A percentile compares a stretch with the other conserved stretches of the same genome.
These are phyloP conservation scores for Cylas formicarius DNA, from an alignment of 1,140 invertebrate species.

Conservation along the genomic window DNA sequence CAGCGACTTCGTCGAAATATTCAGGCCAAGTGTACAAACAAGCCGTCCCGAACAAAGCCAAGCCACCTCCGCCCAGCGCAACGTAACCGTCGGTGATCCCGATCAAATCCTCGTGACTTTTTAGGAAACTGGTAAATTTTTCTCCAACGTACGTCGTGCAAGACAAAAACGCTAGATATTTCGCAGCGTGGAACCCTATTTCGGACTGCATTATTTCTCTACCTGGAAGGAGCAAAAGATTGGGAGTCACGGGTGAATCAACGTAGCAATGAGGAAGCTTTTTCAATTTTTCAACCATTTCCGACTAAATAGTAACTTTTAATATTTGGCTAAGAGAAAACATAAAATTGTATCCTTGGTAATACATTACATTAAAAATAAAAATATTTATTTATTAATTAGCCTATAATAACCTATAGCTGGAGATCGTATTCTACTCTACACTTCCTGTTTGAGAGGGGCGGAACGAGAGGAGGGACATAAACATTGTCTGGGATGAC, in stretches of 20 bases:
- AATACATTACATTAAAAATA: neutral
- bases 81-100: slow-evolving; percentile 73
- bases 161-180: slow-evolving; percentile 83
- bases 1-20: slow-evolving; percentile 58
- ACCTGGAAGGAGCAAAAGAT: slow-evolving; percentile 12
- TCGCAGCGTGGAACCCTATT: slow-evolving; percentile 58
- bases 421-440: too few relatives aligned
- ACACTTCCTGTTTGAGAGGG: too few relatives aligned
- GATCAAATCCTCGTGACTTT: slow-evolving; percentile 67
- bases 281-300: too few relatives aligned
- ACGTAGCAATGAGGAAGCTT: too few relatives aligned
- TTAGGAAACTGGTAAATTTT: slow-evolving; percentile 47
- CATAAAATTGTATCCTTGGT: neutral
- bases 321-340: neutral
- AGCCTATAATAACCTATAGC: too few relatives aligned
- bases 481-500: too few relatives aligned
- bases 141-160: slow-evolving; percentile 61
- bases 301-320: too few relatives aligned
- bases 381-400: too few relatives aligned
- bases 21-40: slow-evolving; percentile 88
- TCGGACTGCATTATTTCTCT: slow-evolving; percentile 64
- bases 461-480: too few relatives aligned
- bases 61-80: slow-evolving; percentile 80
- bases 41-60: slow-evolving; percentile 84
- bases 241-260: too few relatives aligned